Base-by-base conservation (phyloP, 2,888 invertebrate genomes). In the Dryobotodes eremita region DNA sequence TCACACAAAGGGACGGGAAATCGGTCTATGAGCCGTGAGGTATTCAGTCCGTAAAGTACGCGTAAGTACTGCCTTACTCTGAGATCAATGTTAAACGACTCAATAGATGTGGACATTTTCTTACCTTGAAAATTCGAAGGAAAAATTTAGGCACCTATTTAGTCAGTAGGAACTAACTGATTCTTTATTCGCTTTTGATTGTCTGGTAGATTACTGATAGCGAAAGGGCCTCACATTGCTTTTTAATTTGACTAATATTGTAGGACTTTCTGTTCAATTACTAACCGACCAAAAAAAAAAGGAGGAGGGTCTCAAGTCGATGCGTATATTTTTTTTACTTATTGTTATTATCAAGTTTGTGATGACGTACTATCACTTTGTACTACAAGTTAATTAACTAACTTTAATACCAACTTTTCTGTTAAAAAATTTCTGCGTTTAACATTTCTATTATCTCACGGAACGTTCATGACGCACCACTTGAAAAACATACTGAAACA, bases 11-110 rank as follows among this genome's bases (percentile, higher is more conserved):
- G 80, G 71, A 83, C 50, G 75, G 80, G 80, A 89, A 89, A 88
- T 89, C 84, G 85, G 66, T 85, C 75, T 87, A 88, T 85, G 87
- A 83, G 80, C 82, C 87, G 87, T 85, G 75, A 87, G 75, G 84
- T 79, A 83, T 80, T 87, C 77, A 80, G 36, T 36, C 36, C 46
- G 74, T 85, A 80, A 81, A 74, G 75, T 79, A 78, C 69, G 68
- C 72, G 79, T 80, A 79, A 81, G 71, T 84, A 84, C 79, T 84
- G 62, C 65, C 69, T 70, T 72, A 68, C 61, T 79, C 62, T 26
- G 66, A 77, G 75, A 78, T 83, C 77, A 57, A 64, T 83, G 78
- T 80, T 78, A 77, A 88, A 84, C 79, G 68, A 71, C 69, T 81
- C 65, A 74, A 50, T 75, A 80, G 59, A 76, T 15, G 26, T 42